A percentile compares a stretch with the other conserved stretches of the same genome.
Conservation (phyloP, 2,888 invertebrate genomes). For the Quadroppia sp. region DNA sequence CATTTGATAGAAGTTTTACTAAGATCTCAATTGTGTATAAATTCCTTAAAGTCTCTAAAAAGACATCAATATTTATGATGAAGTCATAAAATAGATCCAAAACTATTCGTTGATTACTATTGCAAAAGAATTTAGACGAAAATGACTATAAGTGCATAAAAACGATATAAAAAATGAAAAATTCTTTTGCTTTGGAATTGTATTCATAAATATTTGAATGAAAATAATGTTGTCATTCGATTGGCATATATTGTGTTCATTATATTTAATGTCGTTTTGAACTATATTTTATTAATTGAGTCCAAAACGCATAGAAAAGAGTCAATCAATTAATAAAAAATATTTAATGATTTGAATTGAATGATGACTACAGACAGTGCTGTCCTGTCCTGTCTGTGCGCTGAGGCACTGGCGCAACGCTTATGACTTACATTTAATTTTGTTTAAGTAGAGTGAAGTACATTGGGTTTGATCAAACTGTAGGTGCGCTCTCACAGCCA, state of each 20-base stretch:
- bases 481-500: neutral
- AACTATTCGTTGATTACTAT: too few relatives aligned
- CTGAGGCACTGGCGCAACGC: conserved; percentile 3
- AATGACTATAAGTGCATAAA: too few relatives aligned
- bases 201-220: too few relatives aligned
- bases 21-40: too few relatives aligned
- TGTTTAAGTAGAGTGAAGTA: conserved; percentile 8
- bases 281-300: conserved; percentile 3
- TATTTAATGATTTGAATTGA: conserved; percentile 22
- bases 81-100: too few relatives aligned
- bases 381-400: neutral
- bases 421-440: conserved; percentile 34
- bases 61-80: too few relatives aligned
- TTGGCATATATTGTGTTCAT: neutral
- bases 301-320: neutral
- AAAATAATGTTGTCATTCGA: too few relatives aligned
- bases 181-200: too few relatives aligned
- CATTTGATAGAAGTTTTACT: too few relatives aligned
- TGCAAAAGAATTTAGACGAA: too few relatives aligned
- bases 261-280: neutral
- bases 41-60: too few relatives aligned
- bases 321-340: conserved; percentile 12
- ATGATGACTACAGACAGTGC: neutral
- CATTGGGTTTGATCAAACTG: neutral
- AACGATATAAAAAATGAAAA: too few relatives aligned